Conservation (phyloP, 2,113 vertebrate genomes). For the Saccopteryx bilineata region DNA sequence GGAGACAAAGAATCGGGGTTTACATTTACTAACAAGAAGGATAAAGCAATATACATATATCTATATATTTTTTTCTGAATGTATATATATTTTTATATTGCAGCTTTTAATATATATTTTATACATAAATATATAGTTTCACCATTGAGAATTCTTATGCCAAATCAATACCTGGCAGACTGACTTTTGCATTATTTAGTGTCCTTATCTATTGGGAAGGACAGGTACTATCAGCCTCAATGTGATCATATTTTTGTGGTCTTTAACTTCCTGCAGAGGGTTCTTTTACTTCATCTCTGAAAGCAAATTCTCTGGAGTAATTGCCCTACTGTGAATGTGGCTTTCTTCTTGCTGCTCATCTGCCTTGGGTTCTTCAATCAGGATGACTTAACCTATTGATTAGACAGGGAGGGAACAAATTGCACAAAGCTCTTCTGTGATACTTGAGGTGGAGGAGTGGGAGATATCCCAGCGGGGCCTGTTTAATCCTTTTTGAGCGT, state of each 20-base stretch:
- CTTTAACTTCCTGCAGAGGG: conserved; percentile 68
- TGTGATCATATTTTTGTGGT: conserved; percentile 73
- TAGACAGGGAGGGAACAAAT: background rate
- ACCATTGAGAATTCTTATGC: conserved; percentile 78
- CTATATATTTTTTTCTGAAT: conserved; percentile 57
- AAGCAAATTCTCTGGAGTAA: conserved; percentile 57
- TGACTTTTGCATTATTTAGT: conserved; percentile 89
- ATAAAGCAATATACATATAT: conserved; percentile 48
- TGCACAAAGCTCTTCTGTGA: conserved; percentile 16
- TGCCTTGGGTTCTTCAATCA: conserved; percentile 47
- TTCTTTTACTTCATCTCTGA: conserved; percentile 20
- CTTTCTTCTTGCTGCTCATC: background rate
- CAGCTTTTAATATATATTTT: conserved; percentile 72
- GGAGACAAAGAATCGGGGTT: conserved; percentile 91
- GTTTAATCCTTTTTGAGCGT: background rate
- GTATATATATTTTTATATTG: conserved; percentile 65
- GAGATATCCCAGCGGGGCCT: background rate
- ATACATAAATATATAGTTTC: conserved; percentile 63
- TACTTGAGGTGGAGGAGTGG: background rate
- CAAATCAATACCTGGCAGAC: conserved; percentile 85
- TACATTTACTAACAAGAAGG: conserved; percentile 82
- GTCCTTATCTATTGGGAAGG: conserved; percentile 81
- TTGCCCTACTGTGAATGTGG: background rate
- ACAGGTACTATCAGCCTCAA: conserved; percentile 73
- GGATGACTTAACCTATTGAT: conserved; percentile 53